Evolutionary conservation across 2,797 vertebrate genomes (phyloP).

Genomic region (Tokudaia tokunoshimensis): DNA sequence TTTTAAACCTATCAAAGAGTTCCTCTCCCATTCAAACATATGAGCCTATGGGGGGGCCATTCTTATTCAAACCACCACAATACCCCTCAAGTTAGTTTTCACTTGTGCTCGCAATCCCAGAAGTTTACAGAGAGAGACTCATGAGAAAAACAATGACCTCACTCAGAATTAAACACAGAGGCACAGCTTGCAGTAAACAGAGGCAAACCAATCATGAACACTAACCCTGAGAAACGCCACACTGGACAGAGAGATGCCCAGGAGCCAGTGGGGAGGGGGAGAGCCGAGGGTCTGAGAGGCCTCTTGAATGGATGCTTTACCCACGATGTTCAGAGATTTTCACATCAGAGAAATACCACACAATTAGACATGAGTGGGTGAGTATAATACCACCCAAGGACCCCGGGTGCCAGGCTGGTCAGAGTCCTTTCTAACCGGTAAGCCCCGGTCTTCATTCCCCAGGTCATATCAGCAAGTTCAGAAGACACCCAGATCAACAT

Average conservation of each 20-base stretch:
- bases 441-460: background rate
- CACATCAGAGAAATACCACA: background rate
- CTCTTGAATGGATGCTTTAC: background rate
- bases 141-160: background rate
- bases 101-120: background rate
- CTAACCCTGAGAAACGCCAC: background rate
- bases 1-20: background rate
- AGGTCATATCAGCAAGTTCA: background rate
- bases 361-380: background rate
- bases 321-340: background rate
- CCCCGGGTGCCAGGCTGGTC: no score
- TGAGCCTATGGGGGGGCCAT: no score
- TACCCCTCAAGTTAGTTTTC: background rate
- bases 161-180: background rate
- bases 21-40: background rate
- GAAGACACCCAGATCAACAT: background rate
- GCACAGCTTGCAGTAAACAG: fast-evolving
- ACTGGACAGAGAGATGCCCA: background rate
- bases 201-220: background rate
- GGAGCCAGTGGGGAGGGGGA: background rate
- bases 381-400: background rate
- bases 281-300: background rate
- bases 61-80: background rate
- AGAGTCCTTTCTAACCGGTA: background rate
- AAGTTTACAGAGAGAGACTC: background rate